Evolutionary conservation across 1,140 invertebrate genomes (phyloP), one percentile per base, ranked within the genome.

Genomic region (Sitophilus oryzae): DNA sequence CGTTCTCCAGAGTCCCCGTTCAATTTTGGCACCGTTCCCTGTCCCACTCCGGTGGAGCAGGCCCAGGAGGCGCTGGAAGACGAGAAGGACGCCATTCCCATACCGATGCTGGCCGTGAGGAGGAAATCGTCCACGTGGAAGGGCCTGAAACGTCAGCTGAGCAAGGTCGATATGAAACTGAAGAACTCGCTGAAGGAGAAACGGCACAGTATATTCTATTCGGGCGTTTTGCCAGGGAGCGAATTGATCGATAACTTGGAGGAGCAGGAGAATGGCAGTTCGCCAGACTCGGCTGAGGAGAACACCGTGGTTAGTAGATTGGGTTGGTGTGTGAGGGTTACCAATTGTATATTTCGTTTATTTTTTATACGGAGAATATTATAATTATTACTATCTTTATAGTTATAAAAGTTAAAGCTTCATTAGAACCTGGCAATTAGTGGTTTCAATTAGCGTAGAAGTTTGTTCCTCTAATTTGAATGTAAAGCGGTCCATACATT

Each of bases 131-230:
- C 78, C 9, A 77, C 81, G 34, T 84, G 83, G 82, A 85, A 82
- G 71, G 79, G 77, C 49, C 76, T 90, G 36, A 89, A 89, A 71
- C 81, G 86, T 67, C 86, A 88, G 71, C 76, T 89, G 58, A 86
- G 83, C 53, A 86, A 82, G 72, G 86, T 88, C 50, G 88, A 90
- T 72, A 76, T 88, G 63, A 89, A 87, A 71, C 76, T 89, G 58
- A 86, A 86, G 66, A 83, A 81, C 61, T 56, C 61, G 5, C 41
- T 65, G 10, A 69, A 69, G 50, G 67, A 69, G 30, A 71, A 73
- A 57, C 66, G 73, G 57, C 48, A 58, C 35, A 67, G 61, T 52
- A 63, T 68, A 19, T 69, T 74, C 67, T 66, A 74, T 65, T 61
- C 67, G 2, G 66, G 63, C 3, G 50, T 60, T 16, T 66, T 63